A percentile compares a stretch with the other conserved stretches of the same genome.
Evolutionary conservation across 2,888 invertebrate species (phyloP).

Genomic region (Philereme transversata): DNA sequence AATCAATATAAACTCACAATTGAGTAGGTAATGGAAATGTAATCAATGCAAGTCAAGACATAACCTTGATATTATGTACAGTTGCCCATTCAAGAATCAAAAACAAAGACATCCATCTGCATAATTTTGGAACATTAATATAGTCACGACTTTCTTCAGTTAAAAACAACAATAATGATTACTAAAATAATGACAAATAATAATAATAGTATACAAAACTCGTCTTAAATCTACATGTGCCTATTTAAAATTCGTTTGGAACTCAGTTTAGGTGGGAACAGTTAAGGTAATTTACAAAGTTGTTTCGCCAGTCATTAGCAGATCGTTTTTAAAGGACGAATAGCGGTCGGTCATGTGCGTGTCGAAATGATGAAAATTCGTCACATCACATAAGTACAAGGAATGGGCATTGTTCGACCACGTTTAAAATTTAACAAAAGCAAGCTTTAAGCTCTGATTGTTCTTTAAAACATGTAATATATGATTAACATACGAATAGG

Average conservation of each 20-base stretch:
- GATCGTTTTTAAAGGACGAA: slow-evolving; percentile 44
- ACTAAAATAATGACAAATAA: not conserved
- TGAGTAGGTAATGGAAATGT: too few species aligned
- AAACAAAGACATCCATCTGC: slow-evolving; percentile 6
- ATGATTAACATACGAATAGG: not conserved
- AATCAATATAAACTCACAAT: too few species aligned
- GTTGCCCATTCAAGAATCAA: slow-evolving; percentile 1
- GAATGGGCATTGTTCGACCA: slow-evolving; percentile 23
- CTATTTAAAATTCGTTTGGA: slow-evolving; percentile 4
- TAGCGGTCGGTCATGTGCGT: slow-evolving; percentile 47
- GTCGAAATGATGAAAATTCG: slow-evolving; percentile 15
- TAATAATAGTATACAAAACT: not conserved
- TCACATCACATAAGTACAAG: slow-evolving; percentile 2
- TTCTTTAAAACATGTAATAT: too few species aligned
- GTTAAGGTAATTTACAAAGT: slow-evolving; percentile 39
- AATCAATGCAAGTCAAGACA: too few species aligned
- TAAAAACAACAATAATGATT: slow-evolving; percentile 2
- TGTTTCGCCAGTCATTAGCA: slow-evolving; percentile 32
- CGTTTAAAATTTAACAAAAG: too few species aligned
- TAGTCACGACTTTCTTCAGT: slow-evolving; percentile 5
- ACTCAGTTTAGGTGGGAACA: slow-evolving; percentile 26
- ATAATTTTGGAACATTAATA: slow-evolving; percentile 4
- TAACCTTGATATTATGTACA: too few species aligned
- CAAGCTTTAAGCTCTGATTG: too few species aligned
- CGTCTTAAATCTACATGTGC: not conserved